Evolutionary conservation across 2,888 invertebrate species (phyloP).

Genomic region (Penaeus monodon): DNA sequence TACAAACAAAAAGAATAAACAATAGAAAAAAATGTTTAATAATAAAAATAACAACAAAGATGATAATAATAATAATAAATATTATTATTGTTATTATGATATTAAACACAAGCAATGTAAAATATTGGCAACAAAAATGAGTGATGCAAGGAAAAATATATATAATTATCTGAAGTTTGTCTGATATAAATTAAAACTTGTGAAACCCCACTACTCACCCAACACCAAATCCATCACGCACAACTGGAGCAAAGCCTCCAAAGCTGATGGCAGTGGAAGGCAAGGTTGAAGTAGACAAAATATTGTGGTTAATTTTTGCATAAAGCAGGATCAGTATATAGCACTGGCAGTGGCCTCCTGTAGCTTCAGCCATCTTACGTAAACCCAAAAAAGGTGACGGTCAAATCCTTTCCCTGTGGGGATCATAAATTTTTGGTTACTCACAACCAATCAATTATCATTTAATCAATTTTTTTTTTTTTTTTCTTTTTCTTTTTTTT

Average conservation of each 20-base stretch:
- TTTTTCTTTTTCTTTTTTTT: no score
- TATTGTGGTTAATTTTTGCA: conserved; percentile 84
- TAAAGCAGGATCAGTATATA: conserved; percentile 87
- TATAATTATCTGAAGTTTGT: conserved; percentile 10
- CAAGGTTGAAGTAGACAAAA: conserved; percentile 94
- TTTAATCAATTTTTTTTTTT: no score
- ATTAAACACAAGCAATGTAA: no score
- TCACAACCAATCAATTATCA: no score
- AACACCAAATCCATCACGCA: conserved; percentile 90
- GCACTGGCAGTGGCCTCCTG: conserved; percentile 74
- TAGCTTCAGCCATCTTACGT: conserved; percentile 78
- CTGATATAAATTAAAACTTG: conserved; percentile 72
- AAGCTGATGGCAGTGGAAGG: conserved; percentile 86
- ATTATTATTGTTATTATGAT: no score
- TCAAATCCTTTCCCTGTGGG: conserved; percentile 87
- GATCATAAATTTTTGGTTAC: not conserved
- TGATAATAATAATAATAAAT: no score
- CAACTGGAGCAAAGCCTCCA: conserved; percentile 95
- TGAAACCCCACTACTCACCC: conserved; percentile 72
- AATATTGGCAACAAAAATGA: no score
- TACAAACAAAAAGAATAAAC: no score
- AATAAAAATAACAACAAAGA: no score
- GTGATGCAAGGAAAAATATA: not conserved
- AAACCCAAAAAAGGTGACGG: conserved; percentile 92
- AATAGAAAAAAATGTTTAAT: no score